Evolutionary conservation across 2,797 vertebrate species (phyloP).

Genomic region (Acanthurus leucopareius): DNA sequence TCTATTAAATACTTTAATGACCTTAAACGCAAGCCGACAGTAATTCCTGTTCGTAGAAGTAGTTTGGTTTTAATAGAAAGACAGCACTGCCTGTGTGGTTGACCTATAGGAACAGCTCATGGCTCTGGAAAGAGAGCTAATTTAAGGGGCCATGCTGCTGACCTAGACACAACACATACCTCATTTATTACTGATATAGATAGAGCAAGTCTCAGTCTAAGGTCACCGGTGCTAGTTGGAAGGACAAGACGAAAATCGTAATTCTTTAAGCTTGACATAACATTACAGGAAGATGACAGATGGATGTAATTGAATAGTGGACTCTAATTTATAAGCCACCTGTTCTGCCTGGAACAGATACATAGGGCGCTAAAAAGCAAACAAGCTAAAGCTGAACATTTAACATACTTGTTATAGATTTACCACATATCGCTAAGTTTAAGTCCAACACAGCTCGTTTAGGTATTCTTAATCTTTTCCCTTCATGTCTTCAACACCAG

Average conservation of each 20-base stretch:
- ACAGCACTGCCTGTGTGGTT: constrained; percentile 38
- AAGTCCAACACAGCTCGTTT: not conserved
- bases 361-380: not conserved
- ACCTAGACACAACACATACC: constrained; percentile 79
- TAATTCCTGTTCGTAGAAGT: not conserved
- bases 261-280: constrained; percentile 14
- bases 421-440: not conserved
- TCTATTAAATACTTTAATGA: no score
- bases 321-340: not conserved
- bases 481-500: constrained; percentile 58
- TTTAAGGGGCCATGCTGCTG: constrained; percentile 77
- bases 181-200: constrained; percentile 80
- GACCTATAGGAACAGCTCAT: constrained; percentile 68
- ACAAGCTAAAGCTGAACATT: not conserved
- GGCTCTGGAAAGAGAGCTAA: constrained; percentile 76
- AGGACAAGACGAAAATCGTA: constrained; percentile 25
- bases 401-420: not conserved
- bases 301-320: not conserved
- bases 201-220: constrained; percentile 65
- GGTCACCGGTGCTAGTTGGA: constrained; percentile 39
- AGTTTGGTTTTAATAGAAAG: constrained; percentile 9
- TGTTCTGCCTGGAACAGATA: not conserved
- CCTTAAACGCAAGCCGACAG: no score
- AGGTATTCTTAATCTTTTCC: not conserved
- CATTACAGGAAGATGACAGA: not conserved